Base-by-base conservation (phyloP, 2,888 invertebrate species). In the Caenorhabditis virilis region DNA sequence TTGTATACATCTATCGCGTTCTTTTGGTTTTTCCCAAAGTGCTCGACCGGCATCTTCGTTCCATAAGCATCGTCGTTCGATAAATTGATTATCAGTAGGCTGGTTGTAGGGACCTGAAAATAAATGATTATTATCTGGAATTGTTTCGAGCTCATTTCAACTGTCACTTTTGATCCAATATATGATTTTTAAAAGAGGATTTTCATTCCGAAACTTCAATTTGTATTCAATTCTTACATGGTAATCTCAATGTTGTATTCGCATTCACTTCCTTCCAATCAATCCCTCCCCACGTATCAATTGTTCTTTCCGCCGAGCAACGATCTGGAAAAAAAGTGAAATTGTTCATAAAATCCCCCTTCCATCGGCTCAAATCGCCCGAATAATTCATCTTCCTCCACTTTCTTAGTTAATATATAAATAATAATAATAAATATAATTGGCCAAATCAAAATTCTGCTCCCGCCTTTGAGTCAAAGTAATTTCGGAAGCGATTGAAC, bases 261-360 rank as follows among this genome's bases (percentile, higher is more conserved):
- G 65, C 58, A 26, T 68, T 59, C 11, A 65, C 65, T 36, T 66
- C 67, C 7, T 74, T 74, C 81, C 81, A 81, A 38, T 79, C 74
- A 25, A 81, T 59, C 45, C 77, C 78, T 23, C 81, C 81, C 51
- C 74, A 82, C 5, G 59, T 49, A n/a, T 79, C 78, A 23, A 79
- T 61, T 3, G 70, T 63, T 41, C 75, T 73, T 60, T 82, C 79
- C 7, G 71, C 50, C 6, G 52, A 35, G 60, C 81, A 81, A 30
- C 48, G 46, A 48, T 77, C 78, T 78, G 56, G 36, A 74, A 70
- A 33, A 9, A n/a, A n/a, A n/a, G 13, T 36, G 5, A 15, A 15
- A 36, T 9, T 36, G 4, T 36, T 36, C n/a, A n/a, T n/a, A n/a
- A n/a, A n/a, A n/a, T n/a, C n/a, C n/a, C n/a, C n/a, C n/a, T n/a